Conservation (phyloP, 2,888 invertebrate genomes). For the Ryuthela nishihirai region DNA sequence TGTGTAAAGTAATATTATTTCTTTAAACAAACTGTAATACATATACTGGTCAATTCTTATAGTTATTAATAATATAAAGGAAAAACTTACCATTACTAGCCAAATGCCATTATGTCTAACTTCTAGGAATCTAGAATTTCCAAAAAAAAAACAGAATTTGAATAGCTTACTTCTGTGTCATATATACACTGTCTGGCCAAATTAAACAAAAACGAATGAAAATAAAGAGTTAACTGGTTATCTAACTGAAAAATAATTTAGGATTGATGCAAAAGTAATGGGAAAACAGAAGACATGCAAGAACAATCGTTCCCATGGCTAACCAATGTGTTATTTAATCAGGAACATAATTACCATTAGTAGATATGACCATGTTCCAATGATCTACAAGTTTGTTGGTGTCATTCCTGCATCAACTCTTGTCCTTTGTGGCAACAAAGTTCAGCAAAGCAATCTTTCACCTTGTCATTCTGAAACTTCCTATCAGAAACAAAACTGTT, state of each 20-base stretch:
- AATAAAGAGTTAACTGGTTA: background rate
- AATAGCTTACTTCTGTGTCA: background rate
- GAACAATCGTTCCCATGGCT: no score
- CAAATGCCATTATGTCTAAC: conserved; percentile 32
- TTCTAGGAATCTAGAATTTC: conserved; percentile 27
- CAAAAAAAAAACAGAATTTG: background rate
- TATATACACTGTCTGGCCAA: background rate
- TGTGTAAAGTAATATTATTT: background rate
- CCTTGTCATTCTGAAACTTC: no score
- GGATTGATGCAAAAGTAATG: no score
- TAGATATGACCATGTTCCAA: no score
- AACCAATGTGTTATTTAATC: no score
- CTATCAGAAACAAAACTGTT: no score
- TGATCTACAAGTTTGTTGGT: no score
- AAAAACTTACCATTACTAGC: conserved; percentile 31
- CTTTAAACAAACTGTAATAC: background rate
- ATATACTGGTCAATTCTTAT: background rate
- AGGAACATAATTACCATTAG: no score
- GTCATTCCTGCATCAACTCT: no score
- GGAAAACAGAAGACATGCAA: no score
- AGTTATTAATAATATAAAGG: background rate
- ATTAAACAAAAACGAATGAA: background rate
- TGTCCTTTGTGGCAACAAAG: no score
- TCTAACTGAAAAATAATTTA: background rate
- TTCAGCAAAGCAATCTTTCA: no score